Evolutionary conservation across 2,113 vertebrate species (phyloP).

Genomic region (Polypterus senegalus): DNA sequence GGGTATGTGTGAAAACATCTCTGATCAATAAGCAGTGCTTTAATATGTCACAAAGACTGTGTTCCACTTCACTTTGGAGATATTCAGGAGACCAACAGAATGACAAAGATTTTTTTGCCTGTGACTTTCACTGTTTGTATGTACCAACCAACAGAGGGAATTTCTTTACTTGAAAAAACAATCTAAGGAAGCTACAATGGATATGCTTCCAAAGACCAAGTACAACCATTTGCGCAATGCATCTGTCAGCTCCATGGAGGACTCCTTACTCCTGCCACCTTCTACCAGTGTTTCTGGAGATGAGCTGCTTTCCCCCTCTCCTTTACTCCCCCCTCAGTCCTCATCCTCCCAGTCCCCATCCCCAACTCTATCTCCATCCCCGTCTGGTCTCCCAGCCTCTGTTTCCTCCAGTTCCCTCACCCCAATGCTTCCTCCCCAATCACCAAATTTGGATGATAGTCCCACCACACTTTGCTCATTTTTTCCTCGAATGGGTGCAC

Average conservation of each 20-base stretch:
- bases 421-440: conserved; percentile 50
- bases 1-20: no score
- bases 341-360: conserved; percentile 12
- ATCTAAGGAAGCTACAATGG: conserved; percentile 52
- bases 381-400: conserved; percentile 48
- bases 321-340: conserved; percentile 42
- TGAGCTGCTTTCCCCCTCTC: conserved; percentile 45
- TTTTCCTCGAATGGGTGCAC: conserved; percentile 80
- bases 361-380: conserved; percentile 36
- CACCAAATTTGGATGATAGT: conserved; percentile 54
- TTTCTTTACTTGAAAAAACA: conserved; percentile 18
- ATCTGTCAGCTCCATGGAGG: conserved; percentile 71
- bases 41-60: no score
- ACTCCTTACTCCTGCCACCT: conserved; percentile 8
- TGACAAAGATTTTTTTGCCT: conserved; percentile 27
- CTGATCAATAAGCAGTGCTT: no score
- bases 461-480: conserved; percentile 92
- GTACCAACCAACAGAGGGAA: no score
- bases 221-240: conserved; percentile 88
- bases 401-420: conserved; percentile 72
- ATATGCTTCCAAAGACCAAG: conserved; percentile 81
- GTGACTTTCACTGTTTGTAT: conserved; percentile 16
- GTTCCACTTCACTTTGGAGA: no score
- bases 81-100: no score
- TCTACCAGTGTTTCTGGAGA: conserved; percentile 12